Evolutionary conservation across 1,140 invertebrate genomes (phyloP).

Genomic region (Listronotus bonariensis): DNA sequence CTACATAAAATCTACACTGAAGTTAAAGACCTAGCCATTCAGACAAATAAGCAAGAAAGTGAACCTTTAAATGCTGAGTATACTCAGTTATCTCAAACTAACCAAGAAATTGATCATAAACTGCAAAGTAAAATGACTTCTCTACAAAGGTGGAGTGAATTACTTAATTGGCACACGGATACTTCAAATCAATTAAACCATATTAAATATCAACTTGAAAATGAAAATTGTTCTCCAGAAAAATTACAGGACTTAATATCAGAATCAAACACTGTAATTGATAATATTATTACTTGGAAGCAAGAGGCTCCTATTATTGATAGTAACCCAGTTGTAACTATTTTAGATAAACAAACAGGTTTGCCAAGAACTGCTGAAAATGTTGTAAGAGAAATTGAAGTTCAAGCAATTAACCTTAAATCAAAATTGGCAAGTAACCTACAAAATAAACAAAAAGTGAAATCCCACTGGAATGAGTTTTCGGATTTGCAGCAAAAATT

Average conservation of each 20-base stretch:
- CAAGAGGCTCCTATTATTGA: constrained; percentile 71
- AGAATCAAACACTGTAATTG: constrained; percentile 69
- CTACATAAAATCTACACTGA: constrained; percentile 80
- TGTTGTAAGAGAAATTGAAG: constrained; percentile 72
- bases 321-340: constrained; percentile 60
- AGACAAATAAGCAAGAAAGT: constrained; percentile 72
- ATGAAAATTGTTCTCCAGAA: constrained; percentile 67
- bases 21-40: constrained; percentile 74
- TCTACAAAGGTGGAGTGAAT: constrained; percentile 82
- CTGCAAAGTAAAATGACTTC: constrained; percentile 74
- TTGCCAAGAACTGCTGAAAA: constrained; percentile 70
- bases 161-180: constrained; percentile 80
- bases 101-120: constrained; percentile 76
- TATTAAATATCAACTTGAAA: constrained; percentile 76
- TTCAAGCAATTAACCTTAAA: constrained; percentile 67
- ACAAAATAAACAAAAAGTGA: constrained; percentile 70
- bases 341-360: constrained; percentile 70
- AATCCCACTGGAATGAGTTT: constrained; percentile 71
- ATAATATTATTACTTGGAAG: constrained; percentile 72
- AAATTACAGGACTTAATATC: constrained; percentile 68
- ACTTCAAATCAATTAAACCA: constrained; percentile 80
- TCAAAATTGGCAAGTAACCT: constrained; percentile 67
- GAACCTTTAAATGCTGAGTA: constrained; percentile 75
- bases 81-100: constrained; percentile 72
- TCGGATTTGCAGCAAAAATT: constrained; percentile 68